These are phyloP conservation scores for Macrotus californicus DNA, from an alignment of 2,113 vertebrate genomes.

Conservation along the genomic window DNA sequence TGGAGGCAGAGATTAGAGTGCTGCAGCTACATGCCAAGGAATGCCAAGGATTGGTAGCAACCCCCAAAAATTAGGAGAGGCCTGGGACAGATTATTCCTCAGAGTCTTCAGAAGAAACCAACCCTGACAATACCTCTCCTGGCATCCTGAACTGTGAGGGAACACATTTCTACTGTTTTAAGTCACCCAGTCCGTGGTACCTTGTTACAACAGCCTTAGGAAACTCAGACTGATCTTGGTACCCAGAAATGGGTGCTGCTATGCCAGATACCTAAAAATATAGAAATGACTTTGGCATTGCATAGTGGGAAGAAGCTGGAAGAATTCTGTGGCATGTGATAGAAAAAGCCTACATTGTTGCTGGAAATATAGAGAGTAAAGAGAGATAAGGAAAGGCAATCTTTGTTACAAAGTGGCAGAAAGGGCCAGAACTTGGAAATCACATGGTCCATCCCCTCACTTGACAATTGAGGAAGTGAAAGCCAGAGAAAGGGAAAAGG, in stretches of 20 bases:
- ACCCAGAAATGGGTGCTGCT: background rate
- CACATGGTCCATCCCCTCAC: background rate
- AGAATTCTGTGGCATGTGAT: background rate
- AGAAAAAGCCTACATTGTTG: background rate
- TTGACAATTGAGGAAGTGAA: background rate
- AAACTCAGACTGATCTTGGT: background rate
- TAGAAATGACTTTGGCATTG: background rate
- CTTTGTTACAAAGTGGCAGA: background rate
- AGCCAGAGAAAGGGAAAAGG: background rate
- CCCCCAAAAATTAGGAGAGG: too few relatives aligned
- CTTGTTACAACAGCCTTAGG: background rate
- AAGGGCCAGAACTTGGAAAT: background rate
- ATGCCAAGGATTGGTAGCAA: background rate
- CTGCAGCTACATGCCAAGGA: background rate
- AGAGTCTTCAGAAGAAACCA: background rate
- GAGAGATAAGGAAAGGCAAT: background rate
- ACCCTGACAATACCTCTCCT: background rate
- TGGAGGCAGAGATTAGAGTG: background rate
- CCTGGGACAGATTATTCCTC: fast-evolving
- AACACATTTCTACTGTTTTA: background rate
- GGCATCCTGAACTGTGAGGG: background rate
- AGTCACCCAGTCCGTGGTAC: background rate
- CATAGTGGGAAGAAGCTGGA: background rate
- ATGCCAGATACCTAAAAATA: background rate
- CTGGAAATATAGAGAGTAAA: background rate